phyloP scores from a whole-genome alignment of 2,888 invertebrate genomes.

The Oligia latruncula region DNA sequence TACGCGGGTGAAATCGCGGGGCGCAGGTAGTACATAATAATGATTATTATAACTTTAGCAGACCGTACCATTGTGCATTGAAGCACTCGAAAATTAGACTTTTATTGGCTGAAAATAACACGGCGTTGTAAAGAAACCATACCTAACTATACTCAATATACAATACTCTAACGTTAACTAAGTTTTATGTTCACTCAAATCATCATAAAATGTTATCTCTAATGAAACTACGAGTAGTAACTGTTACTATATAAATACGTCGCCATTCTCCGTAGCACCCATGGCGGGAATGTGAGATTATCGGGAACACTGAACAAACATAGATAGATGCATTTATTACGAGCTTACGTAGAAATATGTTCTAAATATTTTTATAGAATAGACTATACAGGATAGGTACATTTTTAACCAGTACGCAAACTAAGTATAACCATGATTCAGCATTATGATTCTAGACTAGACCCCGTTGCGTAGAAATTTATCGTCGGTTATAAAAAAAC shows the following conservation, averaged over 20 bases:
- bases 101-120: neutral
- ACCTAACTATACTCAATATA: constrained; percentile 19
- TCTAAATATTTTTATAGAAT: constrained; percentile 5
- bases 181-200: constrained; percentile 45
- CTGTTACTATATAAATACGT: constrained; percentile 8
- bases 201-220: constrained; percentile 55
- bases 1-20: too few species aligned
- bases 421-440: too few species aligned
- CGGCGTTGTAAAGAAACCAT: neutral
- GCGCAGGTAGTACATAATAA: too few species aligned
- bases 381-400: neutral
- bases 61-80: neutral
- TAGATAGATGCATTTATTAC: constrained; percentile 23
- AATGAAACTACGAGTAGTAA: constrained; percentile 40
- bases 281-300: neutral
- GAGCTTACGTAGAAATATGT: constrained; percentile 9
- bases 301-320: constrained; percentile 25
- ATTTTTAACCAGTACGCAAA: neutral
- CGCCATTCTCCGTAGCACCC: constrained; percentile 10
- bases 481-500: too few species aligned
- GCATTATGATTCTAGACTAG: too few species aligned
- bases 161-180: neutral
- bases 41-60: neutral
- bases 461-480: too few species aligned
- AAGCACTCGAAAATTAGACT: neutral